Evolutionary conservation across 2,888 invertebrate species (phyloP).

Genomic region (Parapristionchus giblindavisi): DNA sequence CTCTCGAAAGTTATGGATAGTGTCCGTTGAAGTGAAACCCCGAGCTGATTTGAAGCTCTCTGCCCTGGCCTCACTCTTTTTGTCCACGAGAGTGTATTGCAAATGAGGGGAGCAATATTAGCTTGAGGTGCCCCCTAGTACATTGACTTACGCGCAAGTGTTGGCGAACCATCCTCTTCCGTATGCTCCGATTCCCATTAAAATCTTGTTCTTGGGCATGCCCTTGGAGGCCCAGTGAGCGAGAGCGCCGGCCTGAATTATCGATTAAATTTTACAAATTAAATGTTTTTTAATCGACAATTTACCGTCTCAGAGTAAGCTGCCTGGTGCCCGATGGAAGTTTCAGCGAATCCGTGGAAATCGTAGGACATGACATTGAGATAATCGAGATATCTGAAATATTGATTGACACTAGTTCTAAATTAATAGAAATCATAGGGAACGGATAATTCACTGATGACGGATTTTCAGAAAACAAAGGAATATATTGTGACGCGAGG

Average conservation of each 20-base stretch:
- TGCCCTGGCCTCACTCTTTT: no score
- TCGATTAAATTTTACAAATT: neutral
- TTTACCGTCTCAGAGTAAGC: neutral
- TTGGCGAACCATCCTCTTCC: conserved; percentile 34
- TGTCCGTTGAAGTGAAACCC: neutral
- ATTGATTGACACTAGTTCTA: neutral
- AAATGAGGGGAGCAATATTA: no score
- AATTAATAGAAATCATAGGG: no score
- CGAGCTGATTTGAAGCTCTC: no score
- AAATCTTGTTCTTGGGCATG: conserved; percentile 15
- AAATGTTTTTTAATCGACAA: neutral
- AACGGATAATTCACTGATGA: no score
- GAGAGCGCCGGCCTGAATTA: neutral
- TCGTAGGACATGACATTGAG: conserved; percentile 10
- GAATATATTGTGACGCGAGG: no score
- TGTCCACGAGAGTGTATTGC: no score
- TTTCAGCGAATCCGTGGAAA: neutral
- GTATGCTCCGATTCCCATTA: conserved; percentile 33
- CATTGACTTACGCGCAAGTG: conserved; percentile 10
- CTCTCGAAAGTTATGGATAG: no score
- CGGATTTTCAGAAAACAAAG: no score
- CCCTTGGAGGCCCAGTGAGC: conserved; percentile 23
- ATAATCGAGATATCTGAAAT: neutral
- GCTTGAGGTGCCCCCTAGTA: no score
- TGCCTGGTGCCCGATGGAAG: neutral